A percentile compares a stretch with the other conserved stretches of the same genome.
phyloP scores from a whole-genome alignment of 2,888 invertebrate species.

The Strigamia crassipes region DNA sequence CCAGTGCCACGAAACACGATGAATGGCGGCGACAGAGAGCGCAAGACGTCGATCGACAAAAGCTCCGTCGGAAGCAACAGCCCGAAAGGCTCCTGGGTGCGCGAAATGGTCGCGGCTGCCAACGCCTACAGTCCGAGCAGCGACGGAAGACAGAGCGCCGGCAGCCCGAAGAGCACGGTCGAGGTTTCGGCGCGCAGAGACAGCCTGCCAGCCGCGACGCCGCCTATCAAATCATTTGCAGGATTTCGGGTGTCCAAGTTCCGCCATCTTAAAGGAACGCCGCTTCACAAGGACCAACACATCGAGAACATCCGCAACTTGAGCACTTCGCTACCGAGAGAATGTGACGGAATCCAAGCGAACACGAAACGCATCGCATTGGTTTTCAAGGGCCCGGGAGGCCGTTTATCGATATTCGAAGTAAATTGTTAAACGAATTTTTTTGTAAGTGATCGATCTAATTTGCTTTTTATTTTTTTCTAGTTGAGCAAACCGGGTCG shows the following conservation, averaged over 20 bases:
- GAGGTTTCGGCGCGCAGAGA: neutral
- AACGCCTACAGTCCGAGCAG: neutral
- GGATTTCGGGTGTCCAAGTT: constrained; percentile 83
- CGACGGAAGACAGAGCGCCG: neutral
- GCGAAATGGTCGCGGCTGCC: constrained; percentile 12
- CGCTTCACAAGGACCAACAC: constrained; percentile 86
- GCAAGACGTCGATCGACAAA: neutral
- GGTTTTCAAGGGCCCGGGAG: constrained; percentile 87
- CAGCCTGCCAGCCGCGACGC: neutral
- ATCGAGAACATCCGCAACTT: constrained; percentile 90
- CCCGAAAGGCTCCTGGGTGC: constrained; percentile 10
- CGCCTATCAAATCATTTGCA: neutral
- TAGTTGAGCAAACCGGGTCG: constrained; percentile 73
- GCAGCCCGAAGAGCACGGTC: neutral
- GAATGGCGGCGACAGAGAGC: neutral
- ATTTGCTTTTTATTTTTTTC: constrained; percentile 10
- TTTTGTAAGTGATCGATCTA: no score
- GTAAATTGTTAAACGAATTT: constrained; percentile 53
- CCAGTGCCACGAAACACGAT: neutral
- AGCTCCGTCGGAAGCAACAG: neutral
- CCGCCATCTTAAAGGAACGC: constrained; percentile 87
- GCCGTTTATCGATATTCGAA: constrained; percentile 84
- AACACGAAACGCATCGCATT: constrained; percentile 87
- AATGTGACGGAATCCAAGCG: constrained; percentile 91
- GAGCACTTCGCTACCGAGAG: constrained; percentile 88